Percentiles rank a stretch among this genome's conserved stretches.
Conservation (phyloP, 92 coral and sea anemone genomes). For the Scolanthus callimorphus region DNA sequence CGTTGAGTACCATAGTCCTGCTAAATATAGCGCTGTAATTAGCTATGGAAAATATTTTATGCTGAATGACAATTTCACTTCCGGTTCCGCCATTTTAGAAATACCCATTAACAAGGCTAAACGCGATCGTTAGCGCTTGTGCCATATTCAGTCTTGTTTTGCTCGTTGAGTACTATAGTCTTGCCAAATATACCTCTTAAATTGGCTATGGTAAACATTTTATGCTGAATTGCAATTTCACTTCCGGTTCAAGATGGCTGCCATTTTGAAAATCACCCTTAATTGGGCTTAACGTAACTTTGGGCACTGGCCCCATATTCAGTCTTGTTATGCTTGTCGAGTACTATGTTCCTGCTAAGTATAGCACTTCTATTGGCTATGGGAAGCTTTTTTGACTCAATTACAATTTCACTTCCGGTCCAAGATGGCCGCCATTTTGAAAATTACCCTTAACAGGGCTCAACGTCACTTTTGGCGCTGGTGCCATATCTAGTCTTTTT, state of each 20-base stretch:
- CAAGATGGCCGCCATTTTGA: constrained; percentile 1
- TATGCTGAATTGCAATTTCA: not conserved
- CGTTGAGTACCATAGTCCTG: too few relatives aligned
- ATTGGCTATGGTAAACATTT: not conserved
- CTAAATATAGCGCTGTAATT: too few relatives aligned
- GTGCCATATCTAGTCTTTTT: not conserved
- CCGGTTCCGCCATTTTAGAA: not conserved
- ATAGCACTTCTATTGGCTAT: not conserved
- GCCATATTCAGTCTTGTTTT: not conserved
- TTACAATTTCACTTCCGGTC: not conserved
- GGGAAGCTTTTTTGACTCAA: not conserved
- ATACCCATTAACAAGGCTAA: not conserved
- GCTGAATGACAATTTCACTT: not conserved
- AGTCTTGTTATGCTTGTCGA: not conserved
- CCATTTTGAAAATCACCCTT: not conserved
- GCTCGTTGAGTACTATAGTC: not conserved
- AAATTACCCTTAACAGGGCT: not conserved
- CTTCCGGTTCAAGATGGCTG: not conserved
- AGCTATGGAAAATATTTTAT: not conserved
- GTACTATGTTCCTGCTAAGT: not conserved
- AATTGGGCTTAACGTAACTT: not conserved
- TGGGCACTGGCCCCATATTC: not conserved
- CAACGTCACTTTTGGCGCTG: not conserved
- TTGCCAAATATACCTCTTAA: not conserved
- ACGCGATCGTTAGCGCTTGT: not conserved